Base-by-base conservation (phyloP, 2,113 vertebrate genomes). In the Atlantisia rogersi region DNA sequence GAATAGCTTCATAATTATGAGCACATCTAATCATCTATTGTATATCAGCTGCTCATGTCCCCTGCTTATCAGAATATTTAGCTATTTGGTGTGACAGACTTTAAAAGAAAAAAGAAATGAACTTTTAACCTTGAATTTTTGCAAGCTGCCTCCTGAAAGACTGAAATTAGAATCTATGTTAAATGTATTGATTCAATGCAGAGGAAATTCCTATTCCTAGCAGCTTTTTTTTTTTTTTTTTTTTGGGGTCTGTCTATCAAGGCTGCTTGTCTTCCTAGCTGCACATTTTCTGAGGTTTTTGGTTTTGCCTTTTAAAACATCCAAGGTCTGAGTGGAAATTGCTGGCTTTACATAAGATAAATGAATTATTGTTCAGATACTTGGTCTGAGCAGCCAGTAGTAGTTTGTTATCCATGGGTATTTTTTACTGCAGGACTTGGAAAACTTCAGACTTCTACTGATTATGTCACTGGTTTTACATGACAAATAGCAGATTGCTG, bases 61-160 rank as follows among this genome's bases (percentile, higher is more conserved):
- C 8, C 24, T 55, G 32, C 26, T 53, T 31, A 69, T 15, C 37
- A 55, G 31, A 64, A 62, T 93, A 94, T 89, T 70, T 60, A 58
- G 19, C 29, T 65, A 26, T 95, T 88, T 80, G 31, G 2, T 74
- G n/a, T 53, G 29, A 83, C 59, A 63, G 50, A 24, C 55, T 88
- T 90, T 48, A 48, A 48, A 48, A 83, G 92, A 92, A 73, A 59
- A 12, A 32, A 10, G 28, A 64, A 64, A 79, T 46, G 75, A 96
- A 95, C 95, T 97, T 97, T 76, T 94, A 96, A 94, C 97, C 97
- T 97, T 98, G 97, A 44, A 24, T 86, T 55, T 46, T 5, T 48
- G 90, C 87, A 92, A 81, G 83, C 88, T 97, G 79, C 69, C 42
- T 86, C 50, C 40, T 88, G 82, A 78, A 90, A 56, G 50, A 35